phyloP scores from a whole-genome alignment of 2,113 vertebrate genomes.

The Pipa parva region DNA sequence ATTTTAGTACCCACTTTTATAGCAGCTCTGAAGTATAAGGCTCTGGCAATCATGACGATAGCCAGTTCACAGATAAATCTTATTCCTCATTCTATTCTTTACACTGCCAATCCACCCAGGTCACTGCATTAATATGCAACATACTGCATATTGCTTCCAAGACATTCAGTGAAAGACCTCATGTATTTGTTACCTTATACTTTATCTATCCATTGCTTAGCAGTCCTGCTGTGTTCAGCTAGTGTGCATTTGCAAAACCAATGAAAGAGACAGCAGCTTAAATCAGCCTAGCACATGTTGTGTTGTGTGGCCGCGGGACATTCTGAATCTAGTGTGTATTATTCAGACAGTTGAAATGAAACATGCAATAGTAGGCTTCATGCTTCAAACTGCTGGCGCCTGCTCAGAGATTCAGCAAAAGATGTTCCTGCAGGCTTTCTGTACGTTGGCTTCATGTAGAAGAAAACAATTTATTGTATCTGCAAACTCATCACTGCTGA shows the following conservation, averaged over 20 bases:
- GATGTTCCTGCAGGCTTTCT: constrained; percentile 3
- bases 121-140: too few relatives aligned
- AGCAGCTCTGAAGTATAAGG: too few relatives aligned
- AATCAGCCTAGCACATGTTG: background rate
- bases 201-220: too few relatives aligned
- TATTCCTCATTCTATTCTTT: too few relatives aligned
- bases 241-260: background rate
- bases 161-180: too few relatives aligned
- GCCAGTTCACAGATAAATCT: too few relatives aligned
- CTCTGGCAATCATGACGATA: too few relatives aligned
- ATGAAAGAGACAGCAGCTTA: background rate
- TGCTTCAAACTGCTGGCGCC: constrained; percentile 3
- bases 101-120: too few relatives aligned
- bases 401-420: background rate
- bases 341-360: constrained; percentile 10
- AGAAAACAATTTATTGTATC: constrained; percentile 11
- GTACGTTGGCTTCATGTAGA: constrained; percentile 2
- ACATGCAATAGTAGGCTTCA: background rate
- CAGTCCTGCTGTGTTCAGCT: background rate
- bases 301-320: constrained; percentile 2
- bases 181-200: too few relatives aligned
- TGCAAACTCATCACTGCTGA: background rate
- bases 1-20: too few relatives aligned
- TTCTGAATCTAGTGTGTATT: background rate
- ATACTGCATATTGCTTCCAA: too few relatives aligned